Evolutionary conservation across 2,797 vertebrate genomes (phyloP), one percentile per base, ranked within the genome.

Genomic region (Podarcis siculus): DNA sequence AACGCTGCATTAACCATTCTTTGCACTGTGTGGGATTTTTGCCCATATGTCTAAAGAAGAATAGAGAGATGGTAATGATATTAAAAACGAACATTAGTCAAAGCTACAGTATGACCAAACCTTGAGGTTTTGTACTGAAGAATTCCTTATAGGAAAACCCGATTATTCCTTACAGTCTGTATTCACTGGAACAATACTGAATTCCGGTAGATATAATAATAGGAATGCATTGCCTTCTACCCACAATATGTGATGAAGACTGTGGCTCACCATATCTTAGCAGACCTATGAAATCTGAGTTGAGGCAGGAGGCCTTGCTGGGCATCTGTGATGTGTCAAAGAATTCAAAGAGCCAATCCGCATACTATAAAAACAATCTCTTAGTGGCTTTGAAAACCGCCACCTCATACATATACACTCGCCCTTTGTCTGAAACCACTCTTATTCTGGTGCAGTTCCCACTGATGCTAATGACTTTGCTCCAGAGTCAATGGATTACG

Each of bases 251-350:
- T 66, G 61, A 49, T 81, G 88, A 76, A 85, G 72, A 69, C 13
- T 82, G 78, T 67, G 72, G 88, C 83, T 85, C 83, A 76, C 83
- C 78, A 27, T 89, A 85, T 82, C 35, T 80, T 86, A 82, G 55
- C 23, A 82, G 83, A 49, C 61, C 39, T 76, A 35, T 89, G 88
- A 89, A 89, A 89, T 86, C 78, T 55, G 83, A 89, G 88, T 86
- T 82, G 83, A 86, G 79, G 23, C 78, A 81, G 69, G 69, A 75
- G 39, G 25, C 83, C 69, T 75, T 80, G 42, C 32, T 37, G 58
- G 66, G 78, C 69, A 81, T 85, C 87, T 89, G 83, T 76, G 58
- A 81, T 85, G 83, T 85, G 83, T 89, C 87, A 89, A 81, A 81
- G 35, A 89, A 85, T 85, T 67, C 58, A 75, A 87, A 81, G 69